phyloP scores from a whole-genome alignment of 2,888 invertebrate genomes.

The Amiota mariae region DNA sequence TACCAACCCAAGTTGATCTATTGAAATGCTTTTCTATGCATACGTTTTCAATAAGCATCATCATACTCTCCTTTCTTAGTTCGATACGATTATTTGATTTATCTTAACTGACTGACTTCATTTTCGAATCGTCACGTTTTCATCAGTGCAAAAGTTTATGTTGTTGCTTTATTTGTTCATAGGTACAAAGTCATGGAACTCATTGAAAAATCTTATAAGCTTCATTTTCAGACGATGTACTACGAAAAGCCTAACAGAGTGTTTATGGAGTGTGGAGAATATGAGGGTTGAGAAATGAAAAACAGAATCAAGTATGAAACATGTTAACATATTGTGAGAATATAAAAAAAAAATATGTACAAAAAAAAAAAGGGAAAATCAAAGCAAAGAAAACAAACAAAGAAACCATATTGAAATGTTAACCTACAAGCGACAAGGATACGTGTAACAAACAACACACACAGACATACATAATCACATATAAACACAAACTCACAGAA shows the following conservation, averaged over 20 bases:
- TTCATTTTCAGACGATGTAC: too few species aligned
- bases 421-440: neutral
- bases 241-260: too few species aligned
- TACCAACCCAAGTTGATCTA: too few species aligned
- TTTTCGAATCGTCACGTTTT: slow-evolving; percentile 18
- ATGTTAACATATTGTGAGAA: neutral
- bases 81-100: too few species aligned
- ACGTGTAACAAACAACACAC: neutral
- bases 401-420: neutral
- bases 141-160: neutral
- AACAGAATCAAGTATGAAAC: neutral
- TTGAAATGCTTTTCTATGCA: too few species aligned
- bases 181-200: neutral
- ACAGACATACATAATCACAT: too few species aligned
- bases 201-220: too few species aligned
- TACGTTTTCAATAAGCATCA: too few species aligned
- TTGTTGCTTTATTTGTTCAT: neutral
- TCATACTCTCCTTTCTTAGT: too few species aligned
- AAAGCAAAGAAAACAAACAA: slow-evolving; percentile 1
- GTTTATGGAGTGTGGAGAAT: too few species aligned
- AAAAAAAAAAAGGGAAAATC: neutral
- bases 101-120: slow-evolving; percentile 3
- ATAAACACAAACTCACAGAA: too few species aligned
- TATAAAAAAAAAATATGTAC: neutral
- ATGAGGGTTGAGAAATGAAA: neutral